phyloP scores from a whole-genome alignment of 92 coral and sea anemone species.

The Zoanthus sociatus region DNA sequence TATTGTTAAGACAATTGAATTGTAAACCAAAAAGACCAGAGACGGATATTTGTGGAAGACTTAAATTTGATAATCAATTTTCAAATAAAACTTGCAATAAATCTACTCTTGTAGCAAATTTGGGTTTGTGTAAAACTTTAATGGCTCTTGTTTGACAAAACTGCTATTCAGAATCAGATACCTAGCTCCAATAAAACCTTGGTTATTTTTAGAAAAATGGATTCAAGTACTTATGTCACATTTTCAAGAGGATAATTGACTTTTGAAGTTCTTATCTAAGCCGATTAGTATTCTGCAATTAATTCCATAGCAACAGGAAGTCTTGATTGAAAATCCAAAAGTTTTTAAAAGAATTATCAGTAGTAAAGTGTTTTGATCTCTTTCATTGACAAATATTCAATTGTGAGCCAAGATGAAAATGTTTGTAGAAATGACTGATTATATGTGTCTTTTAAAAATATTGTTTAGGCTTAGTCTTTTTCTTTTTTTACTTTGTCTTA shows the following conservation, averaged over 20 bases:
- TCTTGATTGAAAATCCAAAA: not conserved
- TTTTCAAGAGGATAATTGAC: not conserved
- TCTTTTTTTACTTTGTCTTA: not conserved
- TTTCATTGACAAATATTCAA: not conserved
- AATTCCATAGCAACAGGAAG: constrained; percentile 31
- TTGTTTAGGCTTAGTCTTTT: not conserved
- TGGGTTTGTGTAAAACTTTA: not conserved
- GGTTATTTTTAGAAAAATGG: not conserved
- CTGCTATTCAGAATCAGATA: not conserved
- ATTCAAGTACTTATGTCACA: not conserved
- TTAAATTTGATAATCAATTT: not conserved
- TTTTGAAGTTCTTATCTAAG: not conserved
- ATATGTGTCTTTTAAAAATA: constrained; percentile 13
- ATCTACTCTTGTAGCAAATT: not conserved
- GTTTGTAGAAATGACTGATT: no score
- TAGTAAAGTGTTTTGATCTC: constrained; percentile 25
- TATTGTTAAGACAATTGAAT: not conserved
- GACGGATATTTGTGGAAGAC: not conserved
- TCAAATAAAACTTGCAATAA: not conserved
- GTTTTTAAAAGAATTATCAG: not conserved
- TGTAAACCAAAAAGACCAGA: not conserved
- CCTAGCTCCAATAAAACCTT: not conserved
- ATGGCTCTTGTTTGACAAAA: not conserved
- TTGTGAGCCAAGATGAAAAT: not conserved
- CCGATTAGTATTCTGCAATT: constrained; percentile 9